Percentiles rank a stretch among this genome's conserved stretches.
Evolutionary conservation across 2,888 invertebrate species (phyloP).

Genomic region (Caenorhabditis macrosperma): DNA sequence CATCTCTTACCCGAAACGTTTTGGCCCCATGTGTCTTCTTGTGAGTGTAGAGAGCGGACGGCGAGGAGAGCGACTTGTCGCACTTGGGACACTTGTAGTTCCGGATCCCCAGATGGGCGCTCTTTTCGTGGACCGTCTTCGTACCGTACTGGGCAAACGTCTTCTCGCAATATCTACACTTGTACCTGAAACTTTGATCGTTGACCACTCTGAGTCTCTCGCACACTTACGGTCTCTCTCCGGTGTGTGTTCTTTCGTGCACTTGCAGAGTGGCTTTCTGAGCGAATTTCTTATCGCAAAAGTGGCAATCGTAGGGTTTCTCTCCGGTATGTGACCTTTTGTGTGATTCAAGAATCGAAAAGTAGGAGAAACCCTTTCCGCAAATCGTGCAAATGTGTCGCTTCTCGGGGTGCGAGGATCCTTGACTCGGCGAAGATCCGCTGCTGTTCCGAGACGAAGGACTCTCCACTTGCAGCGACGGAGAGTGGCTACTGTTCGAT

Average conservation of each 20-base stretch:
- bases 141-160: constrained; percentile 80
- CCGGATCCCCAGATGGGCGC: constrained; percentile 78
- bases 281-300: constrained; percentile 79
- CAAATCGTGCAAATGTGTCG: constrained; percentile 77
- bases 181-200: constrained; percentile 69
- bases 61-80: constrained; percentile 78
- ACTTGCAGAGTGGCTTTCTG: constrained; percentile 81
- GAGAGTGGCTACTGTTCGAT: constrained; percentile 55
- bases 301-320: constrained; percentile 79
- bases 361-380: constrained; percentile 77
- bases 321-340: constrained; percentile 80
- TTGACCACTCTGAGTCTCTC: neutral
- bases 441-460: constrained; percentile 34
- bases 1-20: constrained; percentile 62
- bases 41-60: constrained; percentile 80
- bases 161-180: constrained; percentile 79
- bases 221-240: constrained; percentile 75
- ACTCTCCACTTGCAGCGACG: constrained; percentile 44
- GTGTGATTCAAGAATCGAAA: constrained; percentile 80
- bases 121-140: constrained; percentile 80
- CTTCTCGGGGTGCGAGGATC: constrained; percentile 69
- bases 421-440: constrained; percentile 23
- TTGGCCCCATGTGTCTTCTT: constrained; percentile 80
- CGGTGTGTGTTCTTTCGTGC: constrained; percentile 80
- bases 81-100: constrained; percentile 80